Evolutionary conservation across 2,113 vertebrate species (phyloP), one percentile per base, ranked within the genome.

Genomic region (Dermatemys mawii): DNA sequence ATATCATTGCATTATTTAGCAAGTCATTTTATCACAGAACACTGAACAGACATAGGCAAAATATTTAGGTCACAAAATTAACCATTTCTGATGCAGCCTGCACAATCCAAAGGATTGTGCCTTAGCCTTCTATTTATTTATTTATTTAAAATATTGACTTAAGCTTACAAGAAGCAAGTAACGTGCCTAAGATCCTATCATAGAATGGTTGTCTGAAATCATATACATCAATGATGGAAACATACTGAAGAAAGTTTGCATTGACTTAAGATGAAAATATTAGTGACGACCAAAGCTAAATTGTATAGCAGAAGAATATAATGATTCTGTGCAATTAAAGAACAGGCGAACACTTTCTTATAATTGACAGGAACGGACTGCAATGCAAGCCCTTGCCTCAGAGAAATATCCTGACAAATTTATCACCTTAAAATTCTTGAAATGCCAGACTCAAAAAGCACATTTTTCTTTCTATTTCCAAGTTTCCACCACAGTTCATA

Each of bases 41-140:
- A 89, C 96, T 95, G 92, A 96, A 83, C 95, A 95, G 83, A 85
- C 51, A 60, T 13, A 92, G 78, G 94, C 22, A 82, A 80, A 88
- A 84, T 94, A 97, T 94, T 93, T 92, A 97, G 96, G 92, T 93
- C 96, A 97, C 53, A 49, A 75, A 94, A 95, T 96, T 94, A 97
- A 97, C 92, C 1, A 4, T 88, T 97, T 93, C 86, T 91, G 84
- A 87, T 51, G 44, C 89, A 94, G 85, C 32, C 63, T 82, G 82
- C 27, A 84, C 11, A 87, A 76, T 19, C 49, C 53, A 83, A 1
- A 6, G 86, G 79, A 90, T 81, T 22, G 44, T 44, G 53, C 27
- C 27, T 78, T 80, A 76, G 4, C 41, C 85, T 48, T 90, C 78
- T 35, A 63, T 50, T 90, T 81, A 54, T 84, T 79, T 89, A 78